Conservation (phyloP, 2,113 vertebrate species). For the Rhinogobius similis region DNA sequence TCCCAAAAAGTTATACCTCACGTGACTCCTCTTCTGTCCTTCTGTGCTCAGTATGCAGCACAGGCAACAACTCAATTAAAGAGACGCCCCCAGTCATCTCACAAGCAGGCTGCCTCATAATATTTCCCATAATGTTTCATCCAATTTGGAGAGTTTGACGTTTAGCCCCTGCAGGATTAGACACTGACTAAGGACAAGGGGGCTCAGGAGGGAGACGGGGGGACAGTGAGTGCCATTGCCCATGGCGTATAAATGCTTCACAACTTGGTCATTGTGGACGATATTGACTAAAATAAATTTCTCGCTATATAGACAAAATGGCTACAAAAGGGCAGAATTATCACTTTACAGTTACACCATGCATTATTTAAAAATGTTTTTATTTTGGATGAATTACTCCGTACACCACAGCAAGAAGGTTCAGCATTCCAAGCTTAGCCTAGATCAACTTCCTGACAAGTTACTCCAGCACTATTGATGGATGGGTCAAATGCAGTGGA, state of each 20-base stretch:
- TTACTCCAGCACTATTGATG: no score
- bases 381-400: no score
- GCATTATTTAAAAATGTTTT: no score
- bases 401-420: no score
- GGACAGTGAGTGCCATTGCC: slow-evolving; percentile 20
- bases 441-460: no score
- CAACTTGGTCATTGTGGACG: no score
- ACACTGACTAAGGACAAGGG: slow-evolving; percentile 70
- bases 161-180: slow-evolving; percentile 72
- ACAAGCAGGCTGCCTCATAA: slow-evolving; percentile 75
- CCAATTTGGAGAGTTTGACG: slow-evolving; percentile 79
- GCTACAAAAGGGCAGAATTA: no score
- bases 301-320: no score
- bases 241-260: slow-evolving; percentile 30
- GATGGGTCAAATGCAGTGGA: no score
- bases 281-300: background rate
- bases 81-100: slow-evolving; percentile 62
- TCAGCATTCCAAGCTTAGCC: no score
- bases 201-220: slow-evolving; percentile 43
- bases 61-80: slow-evolving; percentile 72
- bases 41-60: slow-evolving; percentile 65
- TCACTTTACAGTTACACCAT: background rate
- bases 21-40: slow-evolving; percentile 32
- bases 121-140: slow-evolving; percentile 79
- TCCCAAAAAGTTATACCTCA: background rate